These are phyloP conservation scores for Lasioglossum villosulum DNA, from an alignment of 2,888 invertebrate genomes.

Conservation along the genomic window DNA sequence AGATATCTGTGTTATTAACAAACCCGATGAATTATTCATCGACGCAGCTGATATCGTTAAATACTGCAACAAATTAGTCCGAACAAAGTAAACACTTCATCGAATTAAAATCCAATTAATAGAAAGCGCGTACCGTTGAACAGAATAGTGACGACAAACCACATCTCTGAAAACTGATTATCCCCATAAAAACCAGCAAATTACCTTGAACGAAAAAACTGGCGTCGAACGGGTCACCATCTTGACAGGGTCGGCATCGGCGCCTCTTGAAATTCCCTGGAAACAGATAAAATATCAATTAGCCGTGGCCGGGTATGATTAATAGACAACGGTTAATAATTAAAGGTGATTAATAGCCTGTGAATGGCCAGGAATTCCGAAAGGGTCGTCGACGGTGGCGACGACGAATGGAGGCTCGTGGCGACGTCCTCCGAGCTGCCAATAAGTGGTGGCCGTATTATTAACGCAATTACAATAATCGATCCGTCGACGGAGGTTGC, in stretches of 20 bases:
- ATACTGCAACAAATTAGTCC: not conserved
- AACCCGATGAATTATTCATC: not conserved
- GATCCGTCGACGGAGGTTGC: constrained; percentile 31
- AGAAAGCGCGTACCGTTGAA: not conserved
- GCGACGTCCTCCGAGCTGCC: constrained; percentile 16
- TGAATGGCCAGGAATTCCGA: not conserved
- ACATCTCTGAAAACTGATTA: not conserved
- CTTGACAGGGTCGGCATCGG: not conserved
- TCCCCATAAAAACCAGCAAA: not conserved
- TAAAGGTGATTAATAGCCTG: constrained; percentile 17
- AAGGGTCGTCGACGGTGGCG: not conserved
- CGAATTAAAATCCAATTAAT: not conserved
- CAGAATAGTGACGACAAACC: not conserved
- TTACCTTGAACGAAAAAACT: not conserved
- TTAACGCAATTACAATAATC: constrained; percentile 59
- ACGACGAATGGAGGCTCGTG: not conserved
- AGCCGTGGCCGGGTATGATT: not conserved
- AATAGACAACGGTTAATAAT: constrained; percentile 9
- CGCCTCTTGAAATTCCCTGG: not conserved
- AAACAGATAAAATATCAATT: constrained; percentile 13
- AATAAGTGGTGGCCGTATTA: constrained; percentile 36
- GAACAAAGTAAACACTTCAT: not conserved
- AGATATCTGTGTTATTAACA: not conserved
- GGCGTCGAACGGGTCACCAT: not conserved
- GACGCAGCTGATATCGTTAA: not conserved